A percentile compares a stretch with the other conserved stretches of the same genome.
These are phyloP conservation scores for Oryctes rhinoceros DNA, from an alignment of 1,140 invertebrate genomes.

Conservation along the genomic window DNA sequence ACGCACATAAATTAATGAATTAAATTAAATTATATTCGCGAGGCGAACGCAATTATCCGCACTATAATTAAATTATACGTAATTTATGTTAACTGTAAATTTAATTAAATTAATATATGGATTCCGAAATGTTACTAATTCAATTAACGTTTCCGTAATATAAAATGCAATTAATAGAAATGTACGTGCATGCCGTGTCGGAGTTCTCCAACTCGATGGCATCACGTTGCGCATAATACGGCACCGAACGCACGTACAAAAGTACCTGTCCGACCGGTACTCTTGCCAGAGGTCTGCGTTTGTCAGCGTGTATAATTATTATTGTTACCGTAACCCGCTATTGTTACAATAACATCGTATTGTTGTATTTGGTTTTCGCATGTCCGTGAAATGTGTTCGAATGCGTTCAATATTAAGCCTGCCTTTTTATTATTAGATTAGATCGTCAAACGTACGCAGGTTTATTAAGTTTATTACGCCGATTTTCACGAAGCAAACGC, in stretches of 20 bases:
- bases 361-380: not conserved
- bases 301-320: not conserved
- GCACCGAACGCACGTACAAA: not conserved
- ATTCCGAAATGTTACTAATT: conserved; percentile 14
- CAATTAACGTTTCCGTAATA: conserved; percentile 14
- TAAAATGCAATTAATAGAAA: conserved; percentile 30
- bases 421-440: no score
- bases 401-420: not conserved
- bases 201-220: not conserved
- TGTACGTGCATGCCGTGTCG: not conserved
- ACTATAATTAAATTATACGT: conserved; percentile 24
- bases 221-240: not conserved
- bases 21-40: conserved; percentile 32
- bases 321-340: not conserved
- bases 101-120: conserved; percentile 34
- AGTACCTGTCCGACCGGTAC: not conserved
- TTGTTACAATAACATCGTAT: not conserved
- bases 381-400: not conserved
- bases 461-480: no score
- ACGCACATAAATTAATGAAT: conserved; percentile 32
- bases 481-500: no score
- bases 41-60: conserved; percentile 27
- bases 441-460: no score
- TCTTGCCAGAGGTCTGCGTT: not conserved
- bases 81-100: conserved; percentile 36